Evolutionary conservation across 2,113 vertebrate species (phyloP).

Genomic region (Aphyosemion australe): DNA sequence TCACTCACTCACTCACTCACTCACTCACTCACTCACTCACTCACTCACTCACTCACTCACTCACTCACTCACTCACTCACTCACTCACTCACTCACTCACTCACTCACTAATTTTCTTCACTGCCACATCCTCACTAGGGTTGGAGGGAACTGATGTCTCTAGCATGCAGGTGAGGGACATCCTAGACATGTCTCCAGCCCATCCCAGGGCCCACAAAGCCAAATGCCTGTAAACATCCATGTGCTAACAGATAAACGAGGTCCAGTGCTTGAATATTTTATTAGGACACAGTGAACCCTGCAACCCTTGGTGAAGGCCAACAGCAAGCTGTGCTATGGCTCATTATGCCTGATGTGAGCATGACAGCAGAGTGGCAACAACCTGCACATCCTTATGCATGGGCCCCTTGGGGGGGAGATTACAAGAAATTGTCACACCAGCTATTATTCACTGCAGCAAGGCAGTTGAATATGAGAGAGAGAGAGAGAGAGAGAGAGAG

Average conservation of each 20-base stretch:
- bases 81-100: no score
- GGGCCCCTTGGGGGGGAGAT: slow-evolving; percentile 28
- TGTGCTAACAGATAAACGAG: slow-evolving; percentile 7
- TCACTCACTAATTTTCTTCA: no score
- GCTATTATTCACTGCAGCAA: slow-evolving; percentile 42
- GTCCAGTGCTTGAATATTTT: not conserved
- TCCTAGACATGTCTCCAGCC: no score
- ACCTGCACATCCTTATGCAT: slow-evolving; percentile 19
- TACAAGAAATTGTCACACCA: slow-evolving; percentile 34
- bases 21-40: no score
- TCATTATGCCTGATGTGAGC: slow-evolving; percentile 34
- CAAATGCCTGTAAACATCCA: slow-evolving; percentile 5
- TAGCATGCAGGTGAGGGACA: no score
- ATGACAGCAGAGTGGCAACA: slow-evolving; percentile 1
- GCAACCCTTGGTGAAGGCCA: slow-evolving; percentile 23
- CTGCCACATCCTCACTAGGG: no score
- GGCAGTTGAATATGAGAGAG: slow-evolving; percentile 11
- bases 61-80: no score
- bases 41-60: no score
- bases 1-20: no score
- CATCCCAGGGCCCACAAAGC: no score
- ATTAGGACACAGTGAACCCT: slow-evolving; percentile 11
- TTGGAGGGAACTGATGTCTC: no score
- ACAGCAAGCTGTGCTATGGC: slow-evolving; percentile 30
- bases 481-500: slow-evolving; percentile 15